Percentiles rank a stretch among this genome's conserved stretches.
These are phyloP conservation scores for Tenodera sinensis DNA, from an alignment of 2,888 invertebrate genomes.

Conservation along the genomic window DNA sequence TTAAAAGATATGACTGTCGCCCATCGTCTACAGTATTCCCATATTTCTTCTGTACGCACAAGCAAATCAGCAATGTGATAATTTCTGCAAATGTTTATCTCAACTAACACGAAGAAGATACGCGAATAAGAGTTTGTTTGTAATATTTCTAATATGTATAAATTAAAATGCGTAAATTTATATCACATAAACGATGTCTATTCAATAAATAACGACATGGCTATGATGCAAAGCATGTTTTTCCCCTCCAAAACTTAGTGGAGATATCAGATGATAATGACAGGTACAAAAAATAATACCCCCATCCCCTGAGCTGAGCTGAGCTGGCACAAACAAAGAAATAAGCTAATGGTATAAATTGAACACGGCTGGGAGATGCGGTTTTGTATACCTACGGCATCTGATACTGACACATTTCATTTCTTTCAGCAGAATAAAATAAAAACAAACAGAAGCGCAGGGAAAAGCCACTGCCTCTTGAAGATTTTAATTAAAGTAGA, in stretches of 20 bases:
- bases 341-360: neutral
- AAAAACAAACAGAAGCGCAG: neutral
- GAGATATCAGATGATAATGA: neutral
- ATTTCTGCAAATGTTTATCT: no score
- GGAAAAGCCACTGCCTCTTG: neutral
- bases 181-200: no score
- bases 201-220: neutral
- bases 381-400: neutral
- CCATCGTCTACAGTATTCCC: no score
- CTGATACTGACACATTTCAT: slow-evolving; percentile 5
- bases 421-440: neutral
- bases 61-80: no score
- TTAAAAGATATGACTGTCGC: no score
- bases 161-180: no score
- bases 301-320: neutral
- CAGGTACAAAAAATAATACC: neutral
- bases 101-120: no score
- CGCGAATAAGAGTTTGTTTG: no score
- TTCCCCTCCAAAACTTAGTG: neutral
- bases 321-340: neutral
- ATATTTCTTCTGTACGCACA: no score
- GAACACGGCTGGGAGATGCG: neutral
- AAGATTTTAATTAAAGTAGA: neutral
- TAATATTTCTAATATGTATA: no score
- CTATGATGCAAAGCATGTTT: neutral